phyloP scores from a whole-genome alignment of 2,888 invertebrate species.

The Hypselothyrea guttata region DNA sequence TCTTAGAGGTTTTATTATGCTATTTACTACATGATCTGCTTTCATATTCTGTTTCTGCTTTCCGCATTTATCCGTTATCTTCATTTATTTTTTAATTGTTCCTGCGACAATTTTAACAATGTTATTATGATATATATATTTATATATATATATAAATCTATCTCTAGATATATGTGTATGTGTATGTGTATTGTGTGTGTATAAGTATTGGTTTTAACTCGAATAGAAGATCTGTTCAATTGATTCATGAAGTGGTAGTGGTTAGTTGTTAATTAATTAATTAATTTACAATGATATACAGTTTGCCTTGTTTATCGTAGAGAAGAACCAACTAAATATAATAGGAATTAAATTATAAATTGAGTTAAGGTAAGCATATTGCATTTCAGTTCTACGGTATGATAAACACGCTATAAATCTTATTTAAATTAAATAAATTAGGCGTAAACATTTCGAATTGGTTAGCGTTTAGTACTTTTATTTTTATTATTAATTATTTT shows the following conservation, averaged over 20 bases:
- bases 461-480: conserved; percentile 17
- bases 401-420: conserved; percentile 50
- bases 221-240: conserved; percentile 50
- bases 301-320: conserved; percentile 38
- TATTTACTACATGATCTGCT: conserved; percentile 20
- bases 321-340: conserved; percentile 55
- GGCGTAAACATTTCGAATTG: conserved; percentile 54
- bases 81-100: conserved; percentile 69
- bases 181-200: conserved; percentile 10
- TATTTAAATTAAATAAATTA: conserved; percentile 61
- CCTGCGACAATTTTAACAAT: conserved; percentile 74
- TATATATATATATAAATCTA: too few relatives aligned
- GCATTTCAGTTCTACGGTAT: conserved; percentile 74
- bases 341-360: conserved; percentile 70
- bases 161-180: conserved; percentile 58
- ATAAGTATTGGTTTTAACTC: conserved; percentile 47
- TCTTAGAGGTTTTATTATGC: conserved; percentile 35
- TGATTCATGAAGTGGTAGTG: conserved; percentile 24
- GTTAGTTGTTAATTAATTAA: too few relatives aligned
- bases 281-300: conserved; percentile 73
- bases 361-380: conserved; percentile 75
- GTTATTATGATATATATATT: conserved; percentile 68
- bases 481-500: conserved; percentile 3
- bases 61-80: conserved; percentile 21
- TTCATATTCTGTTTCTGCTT: conserved; percentile 29